Evolutionary conservation across 1,140 invertebrate genomes (phyloP).

Genomic region (Polypedilum pembai): DNA sequence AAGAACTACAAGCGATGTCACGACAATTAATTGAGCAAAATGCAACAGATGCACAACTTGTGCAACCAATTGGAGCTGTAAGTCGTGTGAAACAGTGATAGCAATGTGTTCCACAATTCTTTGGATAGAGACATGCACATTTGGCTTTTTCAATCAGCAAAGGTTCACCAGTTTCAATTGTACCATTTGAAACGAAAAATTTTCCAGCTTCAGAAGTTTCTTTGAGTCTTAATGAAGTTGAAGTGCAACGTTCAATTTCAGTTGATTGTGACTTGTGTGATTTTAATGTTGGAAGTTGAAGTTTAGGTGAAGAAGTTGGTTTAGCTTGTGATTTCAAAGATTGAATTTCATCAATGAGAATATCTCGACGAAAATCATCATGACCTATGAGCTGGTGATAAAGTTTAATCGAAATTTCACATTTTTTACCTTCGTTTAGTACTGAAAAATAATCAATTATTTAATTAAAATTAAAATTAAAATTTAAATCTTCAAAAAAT

Average conservation of each 20-base stretch:
- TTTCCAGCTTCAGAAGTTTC: constrained; percentile 46
- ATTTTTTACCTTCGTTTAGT: background rate
- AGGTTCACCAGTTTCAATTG: constrained; percentile 56
- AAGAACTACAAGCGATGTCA: constrained; percentile 54
- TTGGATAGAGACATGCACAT: constrained; percentile 62
- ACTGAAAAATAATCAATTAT: constrained; percentile 21
- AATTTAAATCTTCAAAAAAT: no score
- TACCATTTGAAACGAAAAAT: constrained; percentile 51
- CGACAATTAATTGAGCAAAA: constrained; percentile 68
- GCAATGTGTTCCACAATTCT: constrained; percentile 69
- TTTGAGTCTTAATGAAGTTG: constrained; percentile 45
- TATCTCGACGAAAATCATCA: background rate
- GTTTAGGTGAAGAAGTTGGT: background rate
- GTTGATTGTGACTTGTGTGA: background rate
- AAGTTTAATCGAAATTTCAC: background rate
- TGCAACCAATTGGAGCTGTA: constrained; percentile 60
- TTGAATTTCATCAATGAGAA: constrained; percentile 33
- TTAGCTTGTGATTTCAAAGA: constrained; percentile 38
- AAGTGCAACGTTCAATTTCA: constrained; percentile 39
- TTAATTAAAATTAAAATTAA: no score
- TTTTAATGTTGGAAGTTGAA: background rate
- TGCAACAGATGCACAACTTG: constrained; percentile 62
- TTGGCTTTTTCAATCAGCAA: constrained; percentile 66
- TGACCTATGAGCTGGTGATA: background rate
- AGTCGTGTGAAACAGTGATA: constrained; percentile 68